Evolutionary conservation across 1,140 invertebrate genomes (phyloP).

Genomic region (Arctopsyche grandis): DNA sequence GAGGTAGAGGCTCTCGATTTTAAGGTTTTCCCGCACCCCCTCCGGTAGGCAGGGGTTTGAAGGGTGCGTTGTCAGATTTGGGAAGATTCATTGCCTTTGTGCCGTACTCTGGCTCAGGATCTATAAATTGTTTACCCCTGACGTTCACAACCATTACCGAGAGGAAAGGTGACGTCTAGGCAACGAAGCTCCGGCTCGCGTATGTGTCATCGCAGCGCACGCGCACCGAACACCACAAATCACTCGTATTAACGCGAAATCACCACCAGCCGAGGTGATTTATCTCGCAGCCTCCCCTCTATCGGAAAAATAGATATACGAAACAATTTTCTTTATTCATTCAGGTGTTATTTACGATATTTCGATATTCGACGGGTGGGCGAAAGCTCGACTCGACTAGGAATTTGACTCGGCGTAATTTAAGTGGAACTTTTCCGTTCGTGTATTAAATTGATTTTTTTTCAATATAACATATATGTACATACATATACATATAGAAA

Average conservation of each 20-base stretch:
- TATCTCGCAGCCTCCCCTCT: not conserved
- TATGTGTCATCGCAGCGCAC: constrained; percentile 1
- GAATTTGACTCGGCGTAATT: no score
- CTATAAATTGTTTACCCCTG: constrained; percentile 41
- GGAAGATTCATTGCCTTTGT: constrained; percentile 40
- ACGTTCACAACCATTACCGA: constrained; percentile 28
- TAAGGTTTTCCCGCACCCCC: not conserved
- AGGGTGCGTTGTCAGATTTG: constrained; percentile 38
- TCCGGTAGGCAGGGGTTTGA: not conserved
- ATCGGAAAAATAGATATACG: not conserved
- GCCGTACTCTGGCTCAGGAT: constrained; percentile 16
- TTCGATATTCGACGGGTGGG: no score
- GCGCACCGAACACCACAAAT: not conserved
- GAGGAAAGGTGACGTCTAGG: constrained; percentile 29
- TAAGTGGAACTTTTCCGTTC: no score
- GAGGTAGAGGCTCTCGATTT: constrained; percentile 2
- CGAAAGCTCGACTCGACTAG: no score
- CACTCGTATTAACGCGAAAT: not conserved
- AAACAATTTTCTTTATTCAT: no score
- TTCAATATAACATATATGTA: no score
- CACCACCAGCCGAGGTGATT: no score
- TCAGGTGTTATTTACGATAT: no score
- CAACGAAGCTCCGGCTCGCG: not conserved
- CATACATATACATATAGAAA: no score
- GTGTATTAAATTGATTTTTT: no score